These are phyloP conservation scores for Trachelus stipa DNA, from an alignment of 2,888 invertebrate genomes.

Conservation along the genomic window DNA sequence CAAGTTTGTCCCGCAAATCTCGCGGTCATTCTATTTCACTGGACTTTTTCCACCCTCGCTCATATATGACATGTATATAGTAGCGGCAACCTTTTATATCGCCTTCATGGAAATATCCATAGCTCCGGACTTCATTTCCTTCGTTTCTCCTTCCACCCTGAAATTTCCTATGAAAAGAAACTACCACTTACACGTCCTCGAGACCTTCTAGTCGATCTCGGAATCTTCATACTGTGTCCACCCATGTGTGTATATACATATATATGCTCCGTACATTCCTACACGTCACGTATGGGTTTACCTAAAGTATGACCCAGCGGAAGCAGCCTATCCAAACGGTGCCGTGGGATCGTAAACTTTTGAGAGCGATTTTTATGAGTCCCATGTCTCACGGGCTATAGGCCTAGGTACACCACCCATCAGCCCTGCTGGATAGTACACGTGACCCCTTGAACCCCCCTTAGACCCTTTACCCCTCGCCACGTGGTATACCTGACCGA, in stretches of 20 bases:
- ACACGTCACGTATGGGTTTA: neutral
- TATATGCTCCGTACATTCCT: neutral
- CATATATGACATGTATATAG: neutral
- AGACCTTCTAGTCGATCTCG: neutral
- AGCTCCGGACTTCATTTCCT: neutral
- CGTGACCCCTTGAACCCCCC: neutral
- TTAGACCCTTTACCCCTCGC: neutral
- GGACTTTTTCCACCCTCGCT: neutral
- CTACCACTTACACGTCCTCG: neutral
- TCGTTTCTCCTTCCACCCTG: neutral
- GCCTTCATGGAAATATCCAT: neutral
- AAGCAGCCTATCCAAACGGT: neutral
- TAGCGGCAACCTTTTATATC: neutral
- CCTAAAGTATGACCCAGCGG: neutral
- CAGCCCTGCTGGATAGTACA: neutral
- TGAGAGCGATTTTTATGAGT: constrained; percentile 5
- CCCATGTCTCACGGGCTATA: neutral
- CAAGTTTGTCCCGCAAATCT: neutral
- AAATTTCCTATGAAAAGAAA: neutral
- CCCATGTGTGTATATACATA: neutral
- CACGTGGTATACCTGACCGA: neutral
- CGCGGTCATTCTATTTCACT: neutral
- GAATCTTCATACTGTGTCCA: neutral
- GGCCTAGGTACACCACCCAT: neutral
- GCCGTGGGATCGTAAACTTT: neutral